These are phyloP conservation scores for Watsonalla cultraria DNA, from an alignment of 2,888 invertebrate genomes.

Conservation along the genomic window DNA sequence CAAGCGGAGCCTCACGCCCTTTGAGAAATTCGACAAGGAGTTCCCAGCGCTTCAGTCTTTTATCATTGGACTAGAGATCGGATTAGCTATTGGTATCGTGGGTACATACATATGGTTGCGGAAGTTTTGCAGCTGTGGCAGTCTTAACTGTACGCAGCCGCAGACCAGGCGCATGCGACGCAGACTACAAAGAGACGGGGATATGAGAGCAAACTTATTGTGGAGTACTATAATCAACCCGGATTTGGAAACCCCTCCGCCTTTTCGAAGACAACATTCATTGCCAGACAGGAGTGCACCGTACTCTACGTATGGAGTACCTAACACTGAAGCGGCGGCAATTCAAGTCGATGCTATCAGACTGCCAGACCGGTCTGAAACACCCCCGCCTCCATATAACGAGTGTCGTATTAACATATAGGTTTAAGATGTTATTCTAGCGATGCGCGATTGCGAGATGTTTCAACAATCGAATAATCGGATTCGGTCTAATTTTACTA, in stretches of 20 bases:
- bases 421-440: slow-evolving; percentile 4
- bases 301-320: slow-evolving; percentile 44
- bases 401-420: slow-evolving; percentile 56
- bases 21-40: slow-evolving; percentile 60
- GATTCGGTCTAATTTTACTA: too few species aligned
- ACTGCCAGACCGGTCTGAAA: slow-evolving; percentile 52
- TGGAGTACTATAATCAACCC: slow-evolving; percentile 58
- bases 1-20: slow-evolving; percentile 42
- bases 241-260: slow-evolving; percentile 64
- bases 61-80: slow-evolving; percentile 62
- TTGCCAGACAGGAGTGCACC: slow-evolving; percentile 46
- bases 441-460: too few species aligned
- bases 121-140: slow-evolving; percentile 49
- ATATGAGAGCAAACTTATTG: slow-evolving; percentile 59
- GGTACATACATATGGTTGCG: slow-evolving; percentile 67
- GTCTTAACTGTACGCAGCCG: slow-evolving; percentile 37
- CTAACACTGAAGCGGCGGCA: slow-evolving; percentile 36
- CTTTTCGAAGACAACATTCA: slow-evolving; percentile 49
- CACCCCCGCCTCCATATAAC: slow-evolving; percentile 70
- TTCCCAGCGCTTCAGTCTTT: slow-evolving; percentile 68
- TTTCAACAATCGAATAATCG: too few species aligned
- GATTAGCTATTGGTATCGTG: slow-evolving; percentile 62
- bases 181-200: slow-evolving; percentile 45
- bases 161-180: slow-evolving; percentile 35
- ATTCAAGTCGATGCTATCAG: slow-evolving; percentile 52